Evolutionary conservation across 2,113 vertebrate genomes (phyloP), one percentile per base, ranked within the genome.

Genomic region (Lagopus muta): DNA sequence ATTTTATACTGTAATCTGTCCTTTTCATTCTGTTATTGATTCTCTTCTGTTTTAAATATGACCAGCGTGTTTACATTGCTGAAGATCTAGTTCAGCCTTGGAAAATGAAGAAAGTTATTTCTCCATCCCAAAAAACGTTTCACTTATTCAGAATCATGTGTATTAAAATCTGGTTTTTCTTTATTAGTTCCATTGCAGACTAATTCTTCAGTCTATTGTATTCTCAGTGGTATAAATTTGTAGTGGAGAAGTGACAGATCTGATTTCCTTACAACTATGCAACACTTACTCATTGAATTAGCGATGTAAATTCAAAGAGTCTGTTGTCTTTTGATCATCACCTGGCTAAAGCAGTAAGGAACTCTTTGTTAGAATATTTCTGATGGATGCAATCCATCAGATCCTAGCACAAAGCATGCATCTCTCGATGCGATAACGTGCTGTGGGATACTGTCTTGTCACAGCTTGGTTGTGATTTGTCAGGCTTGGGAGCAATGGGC

Each of bases 391-490:
- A 88, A 74, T 75, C 58, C 22, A 55, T 83, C 76, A 81, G 28
- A 34, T 71, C 16, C 42, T 85, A 80, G n/a, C 0, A 4, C 77
- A 61, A 86, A 17, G 32, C 1, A 1, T 15, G 12, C 0, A 2
- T 30, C 34, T 45, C 45, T 86, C 72, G 18, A 16, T 25, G n/a
- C 34, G 47, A 67, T 89, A 78, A 86, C 8, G 9, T 45, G 4
- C 0, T 0, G 42, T 54, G 72, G 67, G 43, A 81, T 71, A 42
- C 61, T 93, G 57, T 72, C 80, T 81, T 86, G 28, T 16, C 57
- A 76, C 65, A 72, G 20, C 28, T 75, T 52, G 25, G 34, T 12
- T 71, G 80, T 75, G 65, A 93, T 95, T 95, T 92, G 22, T 96
- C 90, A 94, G 86, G 47, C 38, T 75, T 7, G 2, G 1, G 27